A percentile compares a stretch with the other conserved stretches of the same genome.
Evolutionary conservation across 2,888 invertebrate species (phyloP).

Genomic region (Luperina testacea): DNA sequence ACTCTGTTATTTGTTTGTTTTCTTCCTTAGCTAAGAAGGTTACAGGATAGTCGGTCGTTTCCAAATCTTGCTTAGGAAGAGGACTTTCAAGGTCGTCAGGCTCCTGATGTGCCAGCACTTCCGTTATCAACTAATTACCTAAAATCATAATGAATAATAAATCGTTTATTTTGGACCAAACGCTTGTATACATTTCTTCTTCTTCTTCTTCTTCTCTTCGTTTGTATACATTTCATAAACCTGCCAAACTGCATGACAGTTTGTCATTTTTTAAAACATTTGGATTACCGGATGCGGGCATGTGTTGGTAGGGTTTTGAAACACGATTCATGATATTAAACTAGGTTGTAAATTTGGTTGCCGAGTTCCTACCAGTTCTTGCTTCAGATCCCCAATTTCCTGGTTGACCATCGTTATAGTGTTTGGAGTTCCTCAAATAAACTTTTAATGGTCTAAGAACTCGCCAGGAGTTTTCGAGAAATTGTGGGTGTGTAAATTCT

Average conservation of each 20-base stretch:
- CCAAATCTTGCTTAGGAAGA: not conserved
- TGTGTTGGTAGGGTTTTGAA: not conserved
- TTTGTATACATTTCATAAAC: no score
- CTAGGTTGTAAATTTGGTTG: not conserved
- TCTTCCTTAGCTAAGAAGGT: not conserved
- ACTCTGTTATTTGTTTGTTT: not conserved
- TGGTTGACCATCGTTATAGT: no score
- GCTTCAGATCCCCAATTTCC: not conserved
- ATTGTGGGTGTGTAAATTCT: not conserved
- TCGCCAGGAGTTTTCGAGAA: not conserved
- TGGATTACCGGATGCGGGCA: conserved; percentile 15
- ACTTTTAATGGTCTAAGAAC: not conserved
- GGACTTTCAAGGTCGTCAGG: conserved; percentile 10
- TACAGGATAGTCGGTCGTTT: not conserved
- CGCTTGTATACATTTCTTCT: no score
- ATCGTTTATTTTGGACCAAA: no score
- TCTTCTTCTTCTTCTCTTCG: no score
- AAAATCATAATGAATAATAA: conserved; percentile 1
- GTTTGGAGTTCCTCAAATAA: not conserved
- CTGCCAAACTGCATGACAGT: no score
- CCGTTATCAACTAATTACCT: conserved; percentile 8
- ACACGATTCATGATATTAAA: not conserved
- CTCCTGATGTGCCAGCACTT: conserved; percentile 17
- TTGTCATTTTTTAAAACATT: no score
- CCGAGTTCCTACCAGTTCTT: not conserved